Base-by-base conservation (phyloP, 2,888 invertebrate genomes). In the Taphrorychus bicolor region DNA sequence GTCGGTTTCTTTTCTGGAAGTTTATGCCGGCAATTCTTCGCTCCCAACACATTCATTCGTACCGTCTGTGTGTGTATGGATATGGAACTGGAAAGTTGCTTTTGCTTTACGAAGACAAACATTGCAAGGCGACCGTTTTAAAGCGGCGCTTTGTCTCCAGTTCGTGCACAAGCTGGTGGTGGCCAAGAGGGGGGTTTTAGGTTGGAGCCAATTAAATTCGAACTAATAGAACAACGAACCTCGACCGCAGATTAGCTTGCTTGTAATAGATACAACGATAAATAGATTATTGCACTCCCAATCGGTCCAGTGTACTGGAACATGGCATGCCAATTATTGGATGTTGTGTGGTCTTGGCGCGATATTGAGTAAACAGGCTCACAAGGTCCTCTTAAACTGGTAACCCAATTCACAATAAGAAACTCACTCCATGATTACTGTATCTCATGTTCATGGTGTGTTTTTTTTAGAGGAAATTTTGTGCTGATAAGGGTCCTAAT, bases 21-120 rank as follows among this genome's bases (percentile, higher is more conserved):
- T 79, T 80, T 77, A 76, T 79, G 77, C 77, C 76, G 74, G 78
- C 77, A 76, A 79, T 80, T 80, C 78, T 78, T 76, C 73, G 76
- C 76, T 74, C 75, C 70, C 76, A 73, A 3, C 32, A 32, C 11
- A 32, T 32, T 32, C 32, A 32, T 32, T 32, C 32, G 9, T 7
- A 19, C 17, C 48, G 48, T 11, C 11, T 19, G 9, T 52, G 14
- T 19, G 9, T 52, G 14, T 19, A 22, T 18, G 52, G 22, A n/a
- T 52, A 18, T 52, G 22, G 19, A 52, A 52, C 52, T 52, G 52
- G 52, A 52, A 52, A 14, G 9, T 21, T 21, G 9, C 22, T 19
- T 22, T 22, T 19, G 16, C 16, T 21, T 16, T 18, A n/a, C 52
- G 11, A 22, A 52, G 52, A 52, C 22, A 18, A 52, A 52, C 22